Base-by-base conservation (phyloP, 92 coral and sea anemone genomes). In the Umimayanthus chanpuru region DNA sequence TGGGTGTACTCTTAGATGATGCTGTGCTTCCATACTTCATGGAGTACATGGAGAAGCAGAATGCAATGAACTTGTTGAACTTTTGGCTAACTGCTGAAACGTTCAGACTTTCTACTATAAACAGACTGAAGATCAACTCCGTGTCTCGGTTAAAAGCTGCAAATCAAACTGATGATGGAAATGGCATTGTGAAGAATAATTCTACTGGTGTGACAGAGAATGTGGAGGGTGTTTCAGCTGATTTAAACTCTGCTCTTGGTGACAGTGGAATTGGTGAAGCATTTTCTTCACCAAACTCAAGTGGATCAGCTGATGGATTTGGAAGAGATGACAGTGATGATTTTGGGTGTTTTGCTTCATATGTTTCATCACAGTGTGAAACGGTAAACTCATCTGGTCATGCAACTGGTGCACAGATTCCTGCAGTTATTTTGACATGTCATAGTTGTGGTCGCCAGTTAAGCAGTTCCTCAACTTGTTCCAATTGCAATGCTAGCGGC, bases 71-170 rank as follows among this genome's bases (percentile, higher is more conserved):
- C 81, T 66, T 97, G 41, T 90, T 97, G 49, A 97, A 97, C 92
- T 97, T 95, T 85, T 97, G 99, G 99, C 94, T 97, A 1, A 96
- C 99, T 18, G 92, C 96, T 15, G 99, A 97, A 86, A 97, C 98
- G 10, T 97, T 97, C 81, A 86, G 93, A 65, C 91, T 97, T 50
- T 95, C 99, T n/a, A 95, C 98, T 23, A 93, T 91, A 32, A 96
- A 91, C 85, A 94, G 98, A 53, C 91, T 93, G 15, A 91, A 87
- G 91, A 92, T 90, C 26, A 93, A 93, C 80, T 92, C 94, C 55
- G 70, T 95, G 79, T 93, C 98, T 56, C 88, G 95, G 50, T 88
- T 96, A 83, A 96, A 96, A 82, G 58, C 91, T 14, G 77, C 92
- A 30, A 90, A 93, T 88, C 92, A 84, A 1, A 58, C 81, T 61